phyloP scores from a whole-genome alignment of 2,113 vertebrate genomes.

The Tenrec ecaudatus region DNA sequence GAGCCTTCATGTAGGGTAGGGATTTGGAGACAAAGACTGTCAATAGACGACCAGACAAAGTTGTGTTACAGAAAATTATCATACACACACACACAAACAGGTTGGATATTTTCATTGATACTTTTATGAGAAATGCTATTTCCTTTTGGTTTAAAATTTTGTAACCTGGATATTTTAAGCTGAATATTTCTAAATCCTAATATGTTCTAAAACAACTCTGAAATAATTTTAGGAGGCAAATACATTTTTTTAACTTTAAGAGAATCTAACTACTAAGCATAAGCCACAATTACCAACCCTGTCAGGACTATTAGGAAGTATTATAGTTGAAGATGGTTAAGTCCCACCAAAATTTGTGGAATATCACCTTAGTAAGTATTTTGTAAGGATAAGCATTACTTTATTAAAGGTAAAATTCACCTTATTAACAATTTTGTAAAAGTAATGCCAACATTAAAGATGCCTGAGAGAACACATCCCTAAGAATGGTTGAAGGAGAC shows the following conservation, averaged over 20 bases:
- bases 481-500: background rate
- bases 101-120: background rate
- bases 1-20: constrained; percentile 34
- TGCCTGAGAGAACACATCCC: background rate
- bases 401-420: background rate
- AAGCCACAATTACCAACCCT: background rate
- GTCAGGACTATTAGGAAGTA: background rate
- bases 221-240: background rate
- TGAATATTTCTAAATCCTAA: background rate
- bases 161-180: background rate
- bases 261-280: background rate
- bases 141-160: background rate
- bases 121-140: background rate
- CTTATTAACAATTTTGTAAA: background rate
- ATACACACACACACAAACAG: background rate
- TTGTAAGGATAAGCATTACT: background rate
- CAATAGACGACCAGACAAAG: constrained; percentile 34
- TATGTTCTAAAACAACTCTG: background rate
- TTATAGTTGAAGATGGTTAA: background rate
- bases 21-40: constrained; percentile 42
- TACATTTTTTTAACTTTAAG: background rate
- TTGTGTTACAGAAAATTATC: background rate
- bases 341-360: background rate
- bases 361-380: background rate
- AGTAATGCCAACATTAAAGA: background rate